A percentile compares a stretch with the other conserved stretches of the same genome.
Evolutionary conservation across 2,888 invertebrate genomes (phyloP).

Genomic region (Leptinotarsa peninsularis): DNA sequence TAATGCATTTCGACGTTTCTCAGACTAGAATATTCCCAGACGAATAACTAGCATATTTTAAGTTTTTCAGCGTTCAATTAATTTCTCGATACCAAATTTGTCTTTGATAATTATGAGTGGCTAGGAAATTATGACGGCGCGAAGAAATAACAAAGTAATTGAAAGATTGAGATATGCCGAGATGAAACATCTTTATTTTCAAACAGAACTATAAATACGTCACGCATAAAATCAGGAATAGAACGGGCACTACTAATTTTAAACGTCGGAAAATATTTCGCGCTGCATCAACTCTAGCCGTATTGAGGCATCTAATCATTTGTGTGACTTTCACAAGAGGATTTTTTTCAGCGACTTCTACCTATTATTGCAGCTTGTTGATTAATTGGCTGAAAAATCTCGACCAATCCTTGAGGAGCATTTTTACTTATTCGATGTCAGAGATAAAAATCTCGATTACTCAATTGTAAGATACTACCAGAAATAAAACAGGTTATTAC

Average conservation of each 20-base stretch:
- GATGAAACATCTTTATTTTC: constrained; percentile 35
- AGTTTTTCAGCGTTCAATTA: constrained; percentile 5
- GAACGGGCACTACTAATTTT: constrained; percentile 40
- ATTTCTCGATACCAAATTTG: constrained; percentile 24
- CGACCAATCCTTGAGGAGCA: no score
- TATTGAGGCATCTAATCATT: constrained; percentile 3
- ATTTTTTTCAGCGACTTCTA: neutral
- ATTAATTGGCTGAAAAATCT: no score
- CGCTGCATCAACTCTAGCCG: constrained; percentile 1
- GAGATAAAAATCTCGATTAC: no score
- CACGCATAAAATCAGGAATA: constrained; percentile 38
- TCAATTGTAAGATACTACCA: no score
- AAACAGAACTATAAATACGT: constrained; percentile 36
- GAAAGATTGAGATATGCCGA: constrained; percentile 8
- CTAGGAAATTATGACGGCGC: constrained; percentile 5
- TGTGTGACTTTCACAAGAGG: neutral
- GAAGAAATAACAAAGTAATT: constrained; percentile 18
- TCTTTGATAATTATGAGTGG: constrained; percentile 10
- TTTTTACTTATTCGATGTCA: no score
- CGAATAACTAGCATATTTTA: constrained; percentile 9
- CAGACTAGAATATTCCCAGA: constrained; percentile 14
- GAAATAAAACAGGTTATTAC: no score
- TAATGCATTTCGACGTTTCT: neutral
- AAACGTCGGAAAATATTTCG: constrained; percentile 40
- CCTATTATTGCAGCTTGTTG: no score